Evolutionary conservation across 2,888 invertebrate species (phyloP), one percentile per base, ranked within the genome.

Genomic region (Campaea margaritaria): DNA sequence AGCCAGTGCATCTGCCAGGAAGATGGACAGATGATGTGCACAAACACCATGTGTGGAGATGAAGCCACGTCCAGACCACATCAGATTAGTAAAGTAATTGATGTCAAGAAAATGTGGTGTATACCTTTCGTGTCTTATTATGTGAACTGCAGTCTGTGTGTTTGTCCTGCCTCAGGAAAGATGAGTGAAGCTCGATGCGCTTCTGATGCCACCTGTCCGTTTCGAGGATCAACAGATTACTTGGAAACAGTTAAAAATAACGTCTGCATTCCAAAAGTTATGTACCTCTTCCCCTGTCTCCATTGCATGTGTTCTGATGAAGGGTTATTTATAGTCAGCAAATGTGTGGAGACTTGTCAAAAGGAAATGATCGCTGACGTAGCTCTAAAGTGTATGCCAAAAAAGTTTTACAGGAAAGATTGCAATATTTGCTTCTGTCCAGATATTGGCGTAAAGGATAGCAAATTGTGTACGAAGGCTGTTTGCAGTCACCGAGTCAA

Each of bases 371-470:
- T 58, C 8, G 13, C 58, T 7, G 62, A 72, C 50, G 43, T 65
- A 1, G 7, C 62, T 16, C 72, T 65, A n/a, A 73, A 74, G 54
- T 91, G 92, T 59, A 77, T 74, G 3, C 82, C 89, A 10, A 79
- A 74, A 31, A 79, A 80, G 1, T 83, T 85, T 59, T 91, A 85
- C 53, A 83, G 79, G 70, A 71, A 73, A 14, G 76, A 79, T 38
- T 91, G 92, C 55, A 86, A 87, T 47, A 72, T 90, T 10, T 89
- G 88, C 59, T 73, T 71, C 15, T 92, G 91, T 68, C 85, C 89
- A 0, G 70, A 79, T 0, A 79, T 74, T 44, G 78, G 85, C 16
- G 62, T 82, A 12, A 72, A 74, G 1, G 75, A 85, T 46, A 72
- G 78, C 1, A 75, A 65, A 14, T 49, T 82, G 8, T 89, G 91